Evolutionary conservation across 2,888 invertebrate species (phyloP), one percentile per base, ranked within the genome.

Genomic region (Aporophyla lueneburgensis): DNA sequence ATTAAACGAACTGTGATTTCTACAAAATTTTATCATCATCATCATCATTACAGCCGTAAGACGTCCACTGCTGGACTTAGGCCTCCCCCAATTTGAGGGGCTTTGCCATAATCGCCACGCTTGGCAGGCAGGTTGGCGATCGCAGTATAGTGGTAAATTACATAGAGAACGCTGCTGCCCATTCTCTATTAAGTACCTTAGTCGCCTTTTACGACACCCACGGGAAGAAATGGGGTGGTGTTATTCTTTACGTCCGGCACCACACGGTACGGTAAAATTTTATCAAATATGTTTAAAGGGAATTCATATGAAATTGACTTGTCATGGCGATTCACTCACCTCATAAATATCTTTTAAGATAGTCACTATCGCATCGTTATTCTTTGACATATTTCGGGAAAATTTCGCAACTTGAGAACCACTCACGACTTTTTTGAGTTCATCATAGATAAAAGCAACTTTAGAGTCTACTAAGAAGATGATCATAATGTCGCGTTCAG

Each of bases 331-430:
- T 70, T 43, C 27, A 82, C 85, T 90, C 84, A 95, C 95, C 87
- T 92, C 80, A 81, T 95, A 95, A 76, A 91, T 93, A 10, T 88
- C 67, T 62, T 86, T 90, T 66, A 95, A 83, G 69, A 84, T 87
- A 10, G 76, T 54, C 9, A 85, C 89, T 51, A 93, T 86, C 4
- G 75, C 53, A 54, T 84, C 76, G 6, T 62, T 76, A 40, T 40
- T 66, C 16, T 9, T 56, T 59, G 1, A 16, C 24, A 9, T 53
- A 10, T 33, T 53, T 46, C 76, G 67, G 0, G 62, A 49, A 40
- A 86, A 88, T 6, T 53, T 70, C 0, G 87, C 71, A 5, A 83
- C 56, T 59, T 87, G 89, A 14, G 95, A 92, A n/a, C 92, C 92
- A 43, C 87, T 85, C 10, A 95, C 88, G 19, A 56, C 76, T 0